Conservation (phyloP, 1,140 invertebrate genomes). For the Brachystomella parvula region DNA sequence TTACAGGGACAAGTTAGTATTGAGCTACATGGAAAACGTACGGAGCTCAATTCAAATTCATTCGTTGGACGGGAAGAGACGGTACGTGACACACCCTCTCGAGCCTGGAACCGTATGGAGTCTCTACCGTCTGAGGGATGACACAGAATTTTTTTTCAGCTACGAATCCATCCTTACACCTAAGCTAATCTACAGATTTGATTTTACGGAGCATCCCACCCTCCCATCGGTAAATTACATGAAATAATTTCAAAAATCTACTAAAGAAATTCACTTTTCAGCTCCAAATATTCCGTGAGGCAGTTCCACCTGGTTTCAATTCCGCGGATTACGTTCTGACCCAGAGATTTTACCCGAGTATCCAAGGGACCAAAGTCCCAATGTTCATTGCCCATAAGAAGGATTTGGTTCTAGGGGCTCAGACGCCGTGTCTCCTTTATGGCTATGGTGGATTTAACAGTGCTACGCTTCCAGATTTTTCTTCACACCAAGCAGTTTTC, state of each 20-base stretch:
- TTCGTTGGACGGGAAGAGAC: neutral
- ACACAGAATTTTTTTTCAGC: slow-evolving; percentile 84
- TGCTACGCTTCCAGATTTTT: slow-evolving; percentile 74
- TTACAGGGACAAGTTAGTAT: slow-evolving; percentile 63
- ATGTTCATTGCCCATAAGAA: slow-evolving; percentile 91
- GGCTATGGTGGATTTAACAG: slow-evolving; percentile 97
- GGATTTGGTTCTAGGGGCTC: slow-evolving; percentile 44
- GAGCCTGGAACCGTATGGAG: slow-evolving; percentile 76
- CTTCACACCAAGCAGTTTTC: slow-evolving; percentile 72
- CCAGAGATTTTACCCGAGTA: slow-evolving; percentile 89
- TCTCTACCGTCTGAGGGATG: slow-evolving; percentile 73
- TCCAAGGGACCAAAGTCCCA: slow-evolving; percentile 89
- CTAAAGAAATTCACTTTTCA: neutral
- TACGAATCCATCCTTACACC: slow-evolving; percentile 90
- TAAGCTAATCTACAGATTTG: slow-evolving; percentile 76
- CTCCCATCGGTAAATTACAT: slow-evolving; percentile 52
- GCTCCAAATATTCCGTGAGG: slow-evolving; percentile 67
- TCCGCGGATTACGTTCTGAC: slow-evolving; percentile 67
- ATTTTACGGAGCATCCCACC: slow-evolving; percentile 62
- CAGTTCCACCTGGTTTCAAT: slow-evolving; percentile 75
- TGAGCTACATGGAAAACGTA: slow-evolving; percentile 89
- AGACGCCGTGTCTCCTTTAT: slow-evolving; percentile 74
- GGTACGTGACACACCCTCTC: slow-evolving; percentile 46
- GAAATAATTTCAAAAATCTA: neutral
- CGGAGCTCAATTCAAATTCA: slow-evolving; percentile 46